These are phyloP conservation scores for Chaetoderma sp. DNA, from an alignment of 2,888 invertebrate species.

Conservation along the genomic window DNA sequence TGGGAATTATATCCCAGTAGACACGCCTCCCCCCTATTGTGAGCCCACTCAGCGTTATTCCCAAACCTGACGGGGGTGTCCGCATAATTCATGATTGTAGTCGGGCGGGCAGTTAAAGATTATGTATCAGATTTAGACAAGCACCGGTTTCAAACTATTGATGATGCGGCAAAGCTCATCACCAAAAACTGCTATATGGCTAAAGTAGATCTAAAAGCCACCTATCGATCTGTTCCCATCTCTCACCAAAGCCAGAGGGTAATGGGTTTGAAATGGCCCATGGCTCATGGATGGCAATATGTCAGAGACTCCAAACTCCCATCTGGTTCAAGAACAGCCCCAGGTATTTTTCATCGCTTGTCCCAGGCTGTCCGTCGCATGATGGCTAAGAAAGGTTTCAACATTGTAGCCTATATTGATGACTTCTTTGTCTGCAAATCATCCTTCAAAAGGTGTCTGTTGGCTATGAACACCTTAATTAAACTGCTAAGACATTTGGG, in stretches of 20 bases:
- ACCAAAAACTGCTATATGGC: no score
- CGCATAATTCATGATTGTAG: slow-evolving; percentile 21
- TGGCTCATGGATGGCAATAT: not conserved
- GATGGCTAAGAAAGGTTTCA: no score
- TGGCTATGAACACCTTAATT: no score
- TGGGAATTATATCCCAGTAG: slow-evolving; percentile 5
- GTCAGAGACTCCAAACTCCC: slow-evolving; percentile 8
- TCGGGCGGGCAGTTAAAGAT: slow-evolving; percentile 4
- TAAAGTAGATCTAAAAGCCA: no score
- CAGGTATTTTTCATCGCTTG: slow-evolving; percentile 18
- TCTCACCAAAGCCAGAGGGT: slow-evolving; percentile 6
- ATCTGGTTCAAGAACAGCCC: slow-evolving; percentile 15
- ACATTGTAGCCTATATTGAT: no score
- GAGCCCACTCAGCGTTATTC: slow-evolving; percentile 14
- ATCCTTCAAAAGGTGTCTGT: not conserved
- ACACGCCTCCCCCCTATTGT: not conserved
- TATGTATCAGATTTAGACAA: no score
- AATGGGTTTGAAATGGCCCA: no score
- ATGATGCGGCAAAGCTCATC: slow-evolving; percentile 10
- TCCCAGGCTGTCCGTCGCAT: no score
- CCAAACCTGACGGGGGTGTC: slow-evolving; percentile 18
- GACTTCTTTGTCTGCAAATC: no score
- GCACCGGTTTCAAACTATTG: slow-evolving; percentile 18
- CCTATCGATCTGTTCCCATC: slow-evolving; percentile 10
- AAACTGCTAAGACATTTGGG: slow-evolving; percentile 12